phyloP scores from a whole-genome alignment of 1,140 invertebrate genomes.

The Sinella curviseta region DNA sequence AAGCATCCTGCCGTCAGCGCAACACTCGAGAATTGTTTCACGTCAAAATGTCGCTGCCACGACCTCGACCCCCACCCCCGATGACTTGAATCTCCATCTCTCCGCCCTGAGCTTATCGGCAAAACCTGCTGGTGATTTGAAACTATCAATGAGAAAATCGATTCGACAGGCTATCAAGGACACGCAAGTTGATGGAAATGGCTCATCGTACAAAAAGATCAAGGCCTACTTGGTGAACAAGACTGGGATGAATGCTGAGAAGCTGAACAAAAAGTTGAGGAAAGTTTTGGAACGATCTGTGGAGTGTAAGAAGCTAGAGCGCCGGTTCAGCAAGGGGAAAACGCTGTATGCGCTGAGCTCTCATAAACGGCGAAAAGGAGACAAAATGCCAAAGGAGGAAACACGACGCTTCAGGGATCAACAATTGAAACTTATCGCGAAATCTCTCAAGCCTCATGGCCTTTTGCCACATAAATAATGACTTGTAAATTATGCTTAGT shows the following conservation, averaged over 20 bases:
- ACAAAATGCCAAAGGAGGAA: background rate
- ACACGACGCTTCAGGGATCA: background rate
- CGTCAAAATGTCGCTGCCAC: no score
- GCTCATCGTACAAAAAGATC: background rate
- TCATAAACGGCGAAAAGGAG: background rate
- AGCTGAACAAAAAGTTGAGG: background rate
- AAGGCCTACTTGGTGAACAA: background rate
- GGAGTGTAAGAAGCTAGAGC: background rate
- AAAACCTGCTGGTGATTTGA: no score
- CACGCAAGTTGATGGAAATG: background rate
- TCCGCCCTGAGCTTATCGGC: no score
- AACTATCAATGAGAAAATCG: background rate
- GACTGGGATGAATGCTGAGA: background rate
- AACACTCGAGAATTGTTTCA: no score
- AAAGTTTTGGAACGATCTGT: background rate
- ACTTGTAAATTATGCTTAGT: no score
- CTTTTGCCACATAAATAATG: no score
- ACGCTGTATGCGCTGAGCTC: background rate
- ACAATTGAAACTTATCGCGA: background rate
- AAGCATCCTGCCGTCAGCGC: no score
- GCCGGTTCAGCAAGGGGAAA: background rate
- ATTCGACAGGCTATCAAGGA: background rate
- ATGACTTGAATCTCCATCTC: no score
- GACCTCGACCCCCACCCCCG: no score
- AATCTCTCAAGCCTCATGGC: background rate